Conservation (phyloP, 53 echinoderm and acorn worm genomes). For the Crossaster papposus region DNA sequence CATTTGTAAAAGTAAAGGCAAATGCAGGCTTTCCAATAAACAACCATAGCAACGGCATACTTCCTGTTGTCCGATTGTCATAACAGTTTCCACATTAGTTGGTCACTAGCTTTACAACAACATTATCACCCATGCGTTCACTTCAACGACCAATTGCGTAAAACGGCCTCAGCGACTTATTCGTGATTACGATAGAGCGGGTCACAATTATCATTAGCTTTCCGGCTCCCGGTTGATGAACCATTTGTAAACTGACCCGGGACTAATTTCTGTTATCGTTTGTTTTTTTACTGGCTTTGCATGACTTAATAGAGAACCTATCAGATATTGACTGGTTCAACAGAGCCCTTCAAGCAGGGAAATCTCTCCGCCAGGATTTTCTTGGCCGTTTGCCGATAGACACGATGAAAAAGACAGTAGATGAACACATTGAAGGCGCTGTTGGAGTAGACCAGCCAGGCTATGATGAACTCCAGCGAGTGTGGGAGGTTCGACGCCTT, state of each 20-base stretch:
- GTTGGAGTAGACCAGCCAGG: slow-evolving; percentile 6
- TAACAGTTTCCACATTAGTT: too few relatives aligned
- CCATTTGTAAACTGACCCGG: neutral
- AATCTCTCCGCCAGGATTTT: neutral
- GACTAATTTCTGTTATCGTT: neutral
- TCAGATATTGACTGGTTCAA: neutral
- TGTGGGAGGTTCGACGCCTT: neutral
- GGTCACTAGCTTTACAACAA: too few relatives aligned
- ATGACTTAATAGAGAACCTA: neutral
- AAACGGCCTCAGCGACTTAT: too few relatives aligned
- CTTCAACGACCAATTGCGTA: too few relatives aligned
- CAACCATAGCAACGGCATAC: too few relatives aligned
- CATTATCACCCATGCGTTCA: too few relatives aligned
- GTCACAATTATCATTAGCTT: too few relatives aligned
- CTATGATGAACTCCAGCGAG: neutral
- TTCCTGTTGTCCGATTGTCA: too few relatives aligned
- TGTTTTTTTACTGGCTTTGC: neutral
- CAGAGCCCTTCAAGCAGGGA: neutral
- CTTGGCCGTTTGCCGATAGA: slow-evolving; percentile 15
- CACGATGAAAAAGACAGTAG: slow-evolving; percentile 13
- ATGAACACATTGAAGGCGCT: slow-evolving; percentile 14
- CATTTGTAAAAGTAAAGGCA: too few relatives aligned
- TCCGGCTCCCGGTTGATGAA: too few relatives aligned
- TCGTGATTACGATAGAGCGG: too few relatives aligned
- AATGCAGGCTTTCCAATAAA: too few relatives aligned